These are phyloP conservation scores for Calliphora vomitoria DNA, from an alignment of 2,888 invertebrate species.

Conservation along the genomic window DNA sequence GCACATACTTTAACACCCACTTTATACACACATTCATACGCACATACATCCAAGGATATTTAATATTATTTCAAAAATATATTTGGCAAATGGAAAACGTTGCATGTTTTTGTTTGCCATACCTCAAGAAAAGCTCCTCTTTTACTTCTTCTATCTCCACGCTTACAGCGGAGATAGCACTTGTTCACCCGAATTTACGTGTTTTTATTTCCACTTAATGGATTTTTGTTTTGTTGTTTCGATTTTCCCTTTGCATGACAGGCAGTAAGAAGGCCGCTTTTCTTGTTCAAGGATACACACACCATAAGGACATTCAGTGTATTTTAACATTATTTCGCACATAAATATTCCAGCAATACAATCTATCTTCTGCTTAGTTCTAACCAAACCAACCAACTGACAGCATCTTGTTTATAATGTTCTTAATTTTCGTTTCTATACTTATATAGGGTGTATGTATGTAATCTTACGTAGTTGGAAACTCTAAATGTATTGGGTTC, in stretches of 20 bases:
- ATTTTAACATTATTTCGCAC: conserved; percentile 80
- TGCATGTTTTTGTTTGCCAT: background rate
- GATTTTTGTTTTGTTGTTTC: conserved; percentile 56
- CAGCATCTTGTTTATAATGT: conserved; percentile 8
- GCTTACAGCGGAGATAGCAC: background rate
- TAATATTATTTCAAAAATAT: background rate
- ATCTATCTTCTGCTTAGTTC: conserved; percentile 79
- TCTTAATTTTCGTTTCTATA: background rate
- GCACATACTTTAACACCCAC: conserved; percentile 63
- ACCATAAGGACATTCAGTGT: conserved; percentile 38
- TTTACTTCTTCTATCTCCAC: background rate
- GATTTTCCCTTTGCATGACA: conserved; percentile 6
- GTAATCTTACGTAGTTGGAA: background rate
- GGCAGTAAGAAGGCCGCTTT: conserved; percentile 47
- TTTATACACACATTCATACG: conserved; percentile 21
- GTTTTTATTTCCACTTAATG: conserved; percentile 57
- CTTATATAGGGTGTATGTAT: background rate
- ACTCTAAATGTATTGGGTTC: background rate
- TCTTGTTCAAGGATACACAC: conserved; percentile 27
- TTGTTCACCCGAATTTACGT: background rate
- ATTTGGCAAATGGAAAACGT: conserved; percentile 34
- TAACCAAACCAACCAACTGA: conserved; percentile 1
- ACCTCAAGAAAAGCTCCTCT: conserved; percentile 24
- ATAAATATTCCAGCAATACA: conserved; percentile 80
- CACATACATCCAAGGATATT: conserved; percentile 18